Evolutionary conservation across 2,888 invertebrate genomes (phyloP), one percentile per base, ranked within the genome.

Genomic region (Brachyopa scutellaris): DNA sequence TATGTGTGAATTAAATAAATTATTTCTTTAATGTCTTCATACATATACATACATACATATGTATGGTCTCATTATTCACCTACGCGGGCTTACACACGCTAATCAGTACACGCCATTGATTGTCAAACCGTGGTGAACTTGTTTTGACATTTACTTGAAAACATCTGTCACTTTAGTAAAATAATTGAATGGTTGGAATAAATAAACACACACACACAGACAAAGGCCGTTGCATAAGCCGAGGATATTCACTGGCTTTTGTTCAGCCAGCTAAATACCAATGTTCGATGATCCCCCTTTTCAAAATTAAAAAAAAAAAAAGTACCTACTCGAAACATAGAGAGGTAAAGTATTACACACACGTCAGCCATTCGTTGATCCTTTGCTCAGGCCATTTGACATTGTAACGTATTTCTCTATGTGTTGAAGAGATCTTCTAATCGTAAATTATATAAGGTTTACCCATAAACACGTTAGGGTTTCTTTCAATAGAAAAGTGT

Each of bases 111-210:
- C 31, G 13, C 51, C n/a, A 51, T 62, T 45, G 13, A 53, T 31
- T 29, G n/a, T 40, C 13, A 5, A 66, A 51, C 51, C 59, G 49
- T 59, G 17, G 29, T 59, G 49, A 66, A 74, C 66, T 74, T 74
- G 74, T 66, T 74, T 59, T 74, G 74, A 74, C 57, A 66, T 49
- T 51, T 66, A 66, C 38, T 17, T 49, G n/a, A 40, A 74, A 74
- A 66, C 74, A 74, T 74, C 74, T 74, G 74, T 66, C 66, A 64
- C 57, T 66, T 66, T 23, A 55, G 31, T 57, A n/a, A n/a, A 31
- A 59, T 57, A 55, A 13, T 38, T 36, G 26, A 55, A 55, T 38
- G n/a, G 45, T 8, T 45, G n/a, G n/a, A 40, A 36, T 17, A 26
- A 21, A 21, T 55, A 72, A 62, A 55, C 26, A 23, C 36, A 19